Evolutionary conservation across 2,797 vertebrate species (phyloP), one percentile per base, ranked within the genome.

Genomic region (Craterocephalus amniculus): DNA sequence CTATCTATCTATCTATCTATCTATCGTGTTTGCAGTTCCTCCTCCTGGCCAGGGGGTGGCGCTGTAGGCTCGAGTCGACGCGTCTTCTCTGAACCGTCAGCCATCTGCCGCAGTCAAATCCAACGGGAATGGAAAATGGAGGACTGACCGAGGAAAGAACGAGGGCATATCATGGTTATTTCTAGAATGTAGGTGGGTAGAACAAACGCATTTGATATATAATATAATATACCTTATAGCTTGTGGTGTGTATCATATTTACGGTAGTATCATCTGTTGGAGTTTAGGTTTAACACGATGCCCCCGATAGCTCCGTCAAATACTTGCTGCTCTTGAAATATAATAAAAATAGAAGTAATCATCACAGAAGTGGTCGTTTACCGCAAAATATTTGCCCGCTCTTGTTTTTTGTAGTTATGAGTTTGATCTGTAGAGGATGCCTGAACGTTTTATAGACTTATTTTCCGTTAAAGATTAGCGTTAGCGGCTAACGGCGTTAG

Each of bases 71-170:
- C 2, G 22, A 5, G 4, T 18, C n/a, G n/a, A n/a, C n/a, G 6
- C 12, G 5, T 43, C 14, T 65, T 27, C 36, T 6, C 51, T 72
- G 32, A 63, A 63, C 72, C 45, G 89, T 91, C 89, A 92, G 89
- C 90, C 91, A 92, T 94, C 90, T 93, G 92, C 88, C 88, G 91
- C 91, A 92, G 90, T 92, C 89, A 78, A 79, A 84, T 84, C 84
- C 86, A 89, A 85, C 86, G 87, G 87, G 92, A 91, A 89, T 73
- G 92, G 93, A 94, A 95, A 94, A 95, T 95, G 94, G 94, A 94
- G 91, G 94, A 91, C 63, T 90, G 86, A 86, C 56, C 77, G 79
- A 79, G 71, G 72, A 86, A 74, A 69, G n/a, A 62, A 26, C 84
- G 87, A 94, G 85, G 82, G 81, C 84, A 84, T 40, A 73, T 66